Evolutionary conservation across 2,797 vertebrate species (phyloP).

Genomic region (Etheostoma nigrum): DNA sequence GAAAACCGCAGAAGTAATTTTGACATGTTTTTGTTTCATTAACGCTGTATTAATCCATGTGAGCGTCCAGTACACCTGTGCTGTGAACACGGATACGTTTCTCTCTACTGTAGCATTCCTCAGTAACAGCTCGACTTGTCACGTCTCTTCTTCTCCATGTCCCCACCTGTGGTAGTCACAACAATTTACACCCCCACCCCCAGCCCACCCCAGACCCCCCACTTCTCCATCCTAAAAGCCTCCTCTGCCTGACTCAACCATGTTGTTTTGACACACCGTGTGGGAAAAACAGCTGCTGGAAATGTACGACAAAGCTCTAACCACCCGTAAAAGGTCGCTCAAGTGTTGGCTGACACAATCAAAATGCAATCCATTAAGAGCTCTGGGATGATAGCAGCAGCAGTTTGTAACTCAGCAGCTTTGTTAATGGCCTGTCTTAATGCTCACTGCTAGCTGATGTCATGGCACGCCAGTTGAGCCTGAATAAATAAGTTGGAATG

Average conservation of each 20-base stretch:
- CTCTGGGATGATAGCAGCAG: slow-evolving; percentile 78
- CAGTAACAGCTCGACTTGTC: slow-evolving; percentile 80
- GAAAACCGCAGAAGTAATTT: slow-evolving; percentile 72
- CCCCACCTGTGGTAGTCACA: slow-evolving; percentile 83
- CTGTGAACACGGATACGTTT: slow-evolving; percentile 68
- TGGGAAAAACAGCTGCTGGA: slow-evolving; percentile 85
- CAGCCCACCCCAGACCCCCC: neutral
- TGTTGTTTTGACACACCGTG: slow-evolving; percentile 88
- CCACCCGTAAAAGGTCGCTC: slow-evolving; percentile 76
- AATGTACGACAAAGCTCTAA: slow-evolving; percentile 64
- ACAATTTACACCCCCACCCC: slow-evolving; percentile 60
- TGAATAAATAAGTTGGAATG: slow-evolving; percentile 74
- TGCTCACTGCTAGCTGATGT: slow-evolving; percentile 79
- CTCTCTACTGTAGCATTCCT: slow-evolving; percentile 78
- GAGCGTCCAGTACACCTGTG: slow-evolving; percentile 79
- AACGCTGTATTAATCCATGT: slow-evolving; percentile 86
- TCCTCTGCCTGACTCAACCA: slow-evolving; percentile 38
- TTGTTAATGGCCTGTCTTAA: slow-evolving; percentile 83
- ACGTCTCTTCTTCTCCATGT: slow-evolving; percentile 72
- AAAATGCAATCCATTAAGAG: slow-evolving; percentile 90
- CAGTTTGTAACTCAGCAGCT: slow-evolving; percentile 85
- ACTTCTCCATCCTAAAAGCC: slow-evolving; percentile 64
- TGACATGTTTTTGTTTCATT: slow-evolving; percentile 92
- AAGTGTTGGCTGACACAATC: slow-evolving; percentile 84
- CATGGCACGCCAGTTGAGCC: slow-evolving; percentile 76